Evolutionary conservation across 2,888 invertebrate species (phyloP), one percentile per base, ranked within the genome.

Genomic region (Elegia similella): DNA sequence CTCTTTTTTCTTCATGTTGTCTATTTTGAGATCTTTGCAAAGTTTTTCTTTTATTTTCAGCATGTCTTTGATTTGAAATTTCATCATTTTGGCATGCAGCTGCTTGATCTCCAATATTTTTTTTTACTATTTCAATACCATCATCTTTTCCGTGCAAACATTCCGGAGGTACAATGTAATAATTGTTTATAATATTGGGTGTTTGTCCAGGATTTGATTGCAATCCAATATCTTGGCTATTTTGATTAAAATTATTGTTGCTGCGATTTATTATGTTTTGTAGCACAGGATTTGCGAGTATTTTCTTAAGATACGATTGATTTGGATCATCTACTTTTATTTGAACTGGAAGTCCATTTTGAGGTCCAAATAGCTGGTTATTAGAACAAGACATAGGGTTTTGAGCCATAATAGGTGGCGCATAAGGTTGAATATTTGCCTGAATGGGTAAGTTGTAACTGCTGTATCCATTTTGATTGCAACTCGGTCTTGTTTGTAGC

Each of bases 121-220:
- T 43, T 12, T 55, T 55, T 7, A 55, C 17, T 23, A 34, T 42
- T 32, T 52, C 16, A 53, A 42, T 48, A 32, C 53, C 34, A 13
- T 3, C 48, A 52, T 16, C 30, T 47, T 50, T 59, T 32, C 10
- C 59, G 2, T 65, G 50, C 16, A 69, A 62, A 58, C 69, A 66
- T 10, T 73, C 75, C 8, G 75, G 63, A 12, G 81, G 76, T 46
- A 76, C 48, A 44, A 75, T 68, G 46, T 75, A 73, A 60, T 84
- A 80, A 62, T 80, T 83, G 59, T 77, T 82, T 0, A 78, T 64
- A 3, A 76, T 60, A 64, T 75, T 78, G 6, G 78, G 72, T 3
- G 56, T 52, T 34, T 50, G 50, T 34, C 12, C 34, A 16, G 34
- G 10, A 50, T 50, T 34, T 12, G 34, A 1, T 34, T 10, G 50